Base-by-base conservation (phyloP, 2,113 vertebrate species). In the Ursus arctos region DNA sequence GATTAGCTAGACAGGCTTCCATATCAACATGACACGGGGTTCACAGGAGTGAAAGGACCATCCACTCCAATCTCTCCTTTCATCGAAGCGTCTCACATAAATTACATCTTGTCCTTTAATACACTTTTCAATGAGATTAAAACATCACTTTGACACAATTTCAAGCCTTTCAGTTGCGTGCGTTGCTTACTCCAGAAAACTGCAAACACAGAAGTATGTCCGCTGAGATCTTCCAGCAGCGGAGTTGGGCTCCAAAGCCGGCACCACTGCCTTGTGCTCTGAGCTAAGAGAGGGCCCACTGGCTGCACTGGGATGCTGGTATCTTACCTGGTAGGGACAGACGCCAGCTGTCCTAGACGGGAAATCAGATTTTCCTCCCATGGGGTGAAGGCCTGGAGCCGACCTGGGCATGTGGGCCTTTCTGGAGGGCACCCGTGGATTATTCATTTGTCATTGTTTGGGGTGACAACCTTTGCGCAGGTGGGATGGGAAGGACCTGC, bases 71-170 rank as follows among this genome's bases (percentile, higher is more conserved):
- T 99, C 99, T 99, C 97, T 98, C 98, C 98, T 99, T 98, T 98
- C 98, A 99, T 99, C 98, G 95, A 96, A 98, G 98, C 98, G 69
- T 97, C 97, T 97, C 98, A 16, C 98, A 97, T 94, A 98, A 99
- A 99, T 99, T 97, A 98, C 98, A 98, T 99, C 98, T 98, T 97
- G 98, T 98, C 96, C 97, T 99, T 98, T 99, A 98, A 99, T 99
- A 98, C 98, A 98, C 98, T 98, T 99, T 98, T 94, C 98, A 98
- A 96, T 96, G 98, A 99, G 98, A 99, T 99, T 99, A 99, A 99
- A 99, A 99, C 98, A 99, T 99, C 99, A 99, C 98, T 98, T 97
- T 98, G 99, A 99, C 99, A 98, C 98, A 51, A 91, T 98, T 98
- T 98, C 97, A 94, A 98, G 98, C 98, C 96, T 98, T 97, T 91